Evolutionary conservation across 1,140 invertebrate genomes (phyloP).

Genomic region (Apis mellifera): Amel_HAv3.1 CM009939.2:2724501-2725000

Average conservation of each 20-base stretch:
- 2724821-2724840: slow-evolving; percentile 67
- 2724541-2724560: background rate
- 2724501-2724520: too few species aligned
- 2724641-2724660: slow-evolving; percentile 49
- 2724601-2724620: background rate
- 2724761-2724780: slow-evolving; percentile 59
- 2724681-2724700: slow-evolving; percentile 72
- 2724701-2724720: slow-evolving; percentile 67
- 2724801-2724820: slow-evolving; percentile 56
- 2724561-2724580: background rate
- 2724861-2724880: slow-evolving; percentile 54
- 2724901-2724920: background rate
- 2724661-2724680: slow-evolving; percentile 72
- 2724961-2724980: background rate
- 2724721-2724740: slow-evolving; percentile 69
- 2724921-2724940: too few species aligned
- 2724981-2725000: background rate
- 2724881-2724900: slow-evolving; percentile 20
- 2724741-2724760: slow-evolving; percentile 77
- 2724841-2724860: slow-evolving; percentile 69
- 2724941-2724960: background rate
- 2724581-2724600: background rate
- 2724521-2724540: background rate
- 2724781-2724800: slow-evolving; percentile 70
- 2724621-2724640: background rate